Evolutionary conservation across 2,888 invertebrate genomes (phyloP), one percentile per base, ranked within the genome.

Genomic region (Globia sparganii): DNA sequence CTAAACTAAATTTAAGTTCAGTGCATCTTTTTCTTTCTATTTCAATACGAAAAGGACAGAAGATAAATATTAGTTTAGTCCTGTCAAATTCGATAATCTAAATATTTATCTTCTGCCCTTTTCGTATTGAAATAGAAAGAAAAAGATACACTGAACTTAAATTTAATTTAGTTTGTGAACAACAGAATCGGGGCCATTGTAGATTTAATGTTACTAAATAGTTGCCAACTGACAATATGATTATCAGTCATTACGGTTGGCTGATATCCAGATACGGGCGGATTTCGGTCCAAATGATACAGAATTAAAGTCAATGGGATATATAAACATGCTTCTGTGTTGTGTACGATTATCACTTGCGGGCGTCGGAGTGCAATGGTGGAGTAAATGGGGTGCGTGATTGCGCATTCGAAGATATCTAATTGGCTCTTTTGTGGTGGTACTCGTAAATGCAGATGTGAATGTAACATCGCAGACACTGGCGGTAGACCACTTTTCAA

Each of bases 201-300:
- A 75, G 21, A n/a, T n/a, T n/a, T 25, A 37, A 76, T 13, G 5
- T 28, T 56, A 28, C 8, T 46, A 62, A 62, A 76, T 40, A 65
- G 21, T 58, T 13, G 37, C 64, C 46, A 72, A 65, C 43, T n/a
- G 53, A 53, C 43, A 31, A 56, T 43, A 58, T 9, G 25, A 25
- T 6, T 58, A 58, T 74, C 81, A 58, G 64, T 78, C 81, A 77
- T 72, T 31, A 71, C 2, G 25, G 9, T 58, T 81, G 78, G 78
- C 78, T 8, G 18, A 49, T 28, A 28, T 40, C 78, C 78, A 78
- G 78, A 78, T 65, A 73, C 49, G 34, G 46, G 15, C 31, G 34
- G 64, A 34, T 53, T 59, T 28, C 49, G 34, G 40, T 65, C 81
- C 78, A 81, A 78, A 78, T 81, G 28, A 58, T 58, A 49, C 75